These are phyloP conservation scores for Gymnorhina tibicen DNA, from an alignment of 2,113 vertebrate genomes.

Conservation along the genomic window DNA sequence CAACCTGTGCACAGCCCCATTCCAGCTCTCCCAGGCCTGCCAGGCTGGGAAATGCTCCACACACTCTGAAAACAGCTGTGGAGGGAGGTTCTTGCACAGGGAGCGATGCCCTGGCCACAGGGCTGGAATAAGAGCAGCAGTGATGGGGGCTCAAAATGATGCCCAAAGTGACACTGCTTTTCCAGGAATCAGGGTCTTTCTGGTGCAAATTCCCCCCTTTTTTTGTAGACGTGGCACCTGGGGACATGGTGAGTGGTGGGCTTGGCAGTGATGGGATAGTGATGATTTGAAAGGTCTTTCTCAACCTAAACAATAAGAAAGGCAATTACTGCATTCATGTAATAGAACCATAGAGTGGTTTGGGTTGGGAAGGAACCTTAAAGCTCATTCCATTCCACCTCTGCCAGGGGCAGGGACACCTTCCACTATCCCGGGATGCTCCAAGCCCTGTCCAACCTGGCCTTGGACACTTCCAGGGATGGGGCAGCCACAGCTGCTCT, in stretches of 20 bases:
- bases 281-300: neutral
- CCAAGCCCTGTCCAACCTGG: rapidly evolving
- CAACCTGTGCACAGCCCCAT: rapidly evolving
- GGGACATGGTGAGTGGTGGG: neutral
- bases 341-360: neutral
- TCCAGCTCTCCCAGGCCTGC: neutral
- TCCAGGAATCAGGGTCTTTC: neutral
- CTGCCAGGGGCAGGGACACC: neutral
- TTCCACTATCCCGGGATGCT: rapidly evolving
- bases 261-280: neutral
- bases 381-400: neutral
- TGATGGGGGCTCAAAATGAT: rapidly evolving
- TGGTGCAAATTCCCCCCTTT: neutral
- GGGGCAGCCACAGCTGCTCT: neutral
- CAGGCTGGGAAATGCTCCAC: neutral
- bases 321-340: rapidly evolving
- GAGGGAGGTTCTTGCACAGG: neutral
- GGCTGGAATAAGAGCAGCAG: neutral
- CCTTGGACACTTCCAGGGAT: neutral
- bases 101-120: neutral
- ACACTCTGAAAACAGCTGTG: neutral
- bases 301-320: neutral
- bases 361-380: neutral
- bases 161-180: neutral
- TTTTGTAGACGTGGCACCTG: neutral